phyloP scores from a whole-genome alignment of 2,113 vertebrate genomes.

The Cryptomyrus ogoouensis region DNA sequence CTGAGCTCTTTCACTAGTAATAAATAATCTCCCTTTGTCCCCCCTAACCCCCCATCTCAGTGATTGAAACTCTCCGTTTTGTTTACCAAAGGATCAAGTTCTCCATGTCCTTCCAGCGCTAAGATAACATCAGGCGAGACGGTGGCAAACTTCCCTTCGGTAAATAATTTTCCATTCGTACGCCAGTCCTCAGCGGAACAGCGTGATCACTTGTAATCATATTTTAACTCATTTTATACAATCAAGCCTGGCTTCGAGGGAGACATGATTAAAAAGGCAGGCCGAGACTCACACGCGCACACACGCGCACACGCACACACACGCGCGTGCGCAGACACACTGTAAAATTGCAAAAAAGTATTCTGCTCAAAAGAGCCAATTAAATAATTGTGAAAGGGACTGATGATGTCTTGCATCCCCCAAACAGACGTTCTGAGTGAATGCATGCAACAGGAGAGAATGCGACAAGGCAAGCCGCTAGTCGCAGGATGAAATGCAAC shows the following conservation, averaged over 20 bases:
- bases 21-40: background rate
- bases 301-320: background rate
- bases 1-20: background rate
- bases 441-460: background rate
- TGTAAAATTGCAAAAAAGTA: background rate
- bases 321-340: background rate
- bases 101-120: background rate
- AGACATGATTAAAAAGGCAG: background rate
- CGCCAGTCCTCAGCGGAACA: background rate
- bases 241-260: background rate
- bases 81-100: background rate
- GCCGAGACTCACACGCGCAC: background rate
- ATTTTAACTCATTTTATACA: background rate
- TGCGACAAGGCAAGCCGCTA: background rate
- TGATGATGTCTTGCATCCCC: background rate
- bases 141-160: background rate
- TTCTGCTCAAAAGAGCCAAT: background rate
- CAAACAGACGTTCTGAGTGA: background rate
- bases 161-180: background rate
- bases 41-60: background rate
- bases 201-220: background rate
- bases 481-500: background rate
- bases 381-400: background rate
- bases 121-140: background rate
- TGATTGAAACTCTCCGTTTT: conserved; percentile 3